Evolutionary conservation across 1,140 invertebrate species (phyloP).

Genomic region (Apolygus lucorum): DNA sequence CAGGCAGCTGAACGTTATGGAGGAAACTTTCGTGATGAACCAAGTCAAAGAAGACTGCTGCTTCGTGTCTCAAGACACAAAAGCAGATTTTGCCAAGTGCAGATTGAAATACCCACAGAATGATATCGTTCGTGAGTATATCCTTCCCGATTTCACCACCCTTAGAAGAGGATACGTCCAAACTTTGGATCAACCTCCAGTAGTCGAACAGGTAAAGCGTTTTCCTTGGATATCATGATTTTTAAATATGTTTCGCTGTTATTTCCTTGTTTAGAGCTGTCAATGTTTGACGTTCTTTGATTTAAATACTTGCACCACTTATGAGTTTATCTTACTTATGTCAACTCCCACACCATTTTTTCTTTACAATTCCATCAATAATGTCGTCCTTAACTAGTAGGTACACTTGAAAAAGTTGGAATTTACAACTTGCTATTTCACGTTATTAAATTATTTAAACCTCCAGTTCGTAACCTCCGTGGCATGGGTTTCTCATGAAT

Average conservation of each 20-base stretch:
- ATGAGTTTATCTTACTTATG: too few species aligned
- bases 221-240: not conserved
- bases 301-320: too few species aligned
- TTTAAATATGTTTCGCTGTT: too few species aligned
- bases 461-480: too few species aligned
- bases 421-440: too few species aligned
- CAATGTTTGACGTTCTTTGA: too few species aligned
- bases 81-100: slow-evolving; percentile 70
- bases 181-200: slow-evolving; percentile 50
- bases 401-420: too few species aligned
- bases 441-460: too few species aligned
- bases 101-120: slow-evolving; percentile 46
- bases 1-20: slow-evolving; percentile 94
- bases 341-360: too few species aligned
- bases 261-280: not conserved
- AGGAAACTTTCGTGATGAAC: slow-evolving; percentile 98
- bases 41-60: slow-evolving; percentile 97
- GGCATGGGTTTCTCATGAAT: too few species aligned
- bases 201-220: slow-evolving; percentile 47
- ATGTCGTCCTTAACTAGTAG: too few species aligned
- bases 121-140: slow-evolving; percentile 76
- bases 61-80: slow-evolving; percentile 84
- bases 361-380: too few species aligned
- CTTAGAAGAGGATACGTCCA: slow-evolving; percentile 71
- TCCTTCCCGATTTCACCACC: slow-evolving; percentile 89